A percentile compares a stretch with the other conserved stretches of the same genome.
These are phyloP conservation scores for Eupsilia transversa DNA, from an alignment of 2,888 invertebrate species.

Conservation along the genomic window DNA sequence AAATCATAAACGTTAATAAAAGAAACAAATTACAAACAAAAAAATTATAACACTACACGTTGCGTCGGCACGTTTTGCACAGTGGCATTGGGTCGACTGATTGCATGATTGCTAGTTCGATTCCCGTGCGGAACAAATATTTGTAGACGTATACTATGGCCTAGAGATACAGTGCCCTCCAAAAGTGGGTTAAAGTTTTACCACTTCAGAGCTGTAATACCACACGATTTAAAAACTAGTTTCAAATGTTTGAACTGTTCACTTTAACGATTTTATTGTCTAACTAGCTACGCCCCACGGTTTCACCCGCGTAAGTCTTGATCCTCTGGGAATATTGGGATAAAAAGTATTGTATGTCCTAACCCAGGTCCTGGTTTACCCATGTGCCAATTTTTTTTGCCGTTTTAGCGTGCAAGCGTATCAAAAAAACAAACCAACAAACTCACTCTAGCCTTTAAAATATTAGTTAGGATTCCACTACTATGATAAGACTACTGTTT, in stretches of 20 bases:
- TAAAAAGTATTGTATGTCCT: too few relatives aligned
- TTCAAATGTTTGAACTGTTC: background rate
- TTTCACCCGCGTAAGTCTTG: too few relatives aligned
- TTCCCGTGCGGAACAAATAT: background rate
- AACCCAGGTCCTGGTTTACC: too few relatives aligned
- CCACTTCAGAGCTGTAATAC: background rate
- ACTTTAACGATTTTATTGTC: background rate
- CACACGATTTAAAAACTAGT: background rate
- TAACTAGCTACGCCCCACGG: too few relatives aligned
- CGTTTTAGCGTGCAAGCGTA: too few relatives aligned
- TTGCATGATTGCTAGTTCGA: background rate
- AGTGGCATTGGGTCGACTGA: background rate
- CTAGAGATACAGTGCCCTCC: background rate
- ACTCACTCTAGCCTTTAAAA: too few relatives aligned
- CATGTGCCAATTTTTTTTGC: too few relatives aligned
- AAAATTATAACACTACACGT: background rate
- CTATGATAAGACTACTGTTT: background rate
- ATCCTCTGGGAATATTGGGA: too few relatives aligned
- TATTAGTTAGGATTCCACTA: too few relatives aligned
- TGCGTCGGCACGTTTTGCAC: too few relatives aligned
- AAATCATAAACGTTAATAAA: background rate
- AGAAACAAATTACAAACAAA: background rate
- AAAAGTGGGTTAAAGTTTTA: background rate
- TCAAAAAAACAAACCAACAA: too few relatives aligned
- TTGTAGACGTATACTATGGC: background rate